Evolutionary conservation across 2,888 invertebrate genomes (phyloP), one percentile per base, ranked within the genome.

Genomic region (Perizoma flavofasciatum): DNA sequence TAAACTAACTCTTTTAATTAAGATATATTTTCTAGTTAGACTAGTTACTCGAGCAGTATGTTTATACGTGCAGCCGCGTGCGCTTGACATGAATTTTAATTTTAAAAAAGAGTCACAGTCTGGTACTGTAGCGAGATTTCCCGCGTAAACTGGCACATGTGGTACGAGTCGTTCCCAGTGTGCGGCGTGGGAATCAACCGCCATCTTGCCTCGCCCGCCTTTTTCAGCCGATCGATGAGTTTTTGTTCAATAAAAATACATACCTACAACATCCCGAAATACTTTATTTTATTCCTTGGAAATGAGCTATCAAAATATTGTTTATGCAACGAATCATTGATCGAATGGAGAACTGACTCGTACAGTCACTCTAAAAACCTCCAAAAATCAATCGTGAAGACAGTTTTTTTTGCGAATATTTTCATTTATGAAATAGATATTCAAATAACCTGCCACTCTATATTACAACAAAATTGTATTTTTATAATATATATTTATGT

Each of bases 141-240:
- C 84, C 86, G 86, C 85, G 82, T 78, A 77, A 79, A 75, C 74
- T 65, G 68, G 78, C 85, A 88, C 89, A 89, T 88, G 86, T 88
- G 88, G 75, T 70, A 69, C 64, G 70, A 59, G 67, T 69, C 70
- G 85, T 85, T 88, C 89, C 82, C 89, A 88, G 72, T 79, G 79
- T 79, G 81, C 81, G 67, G 83, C 89, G 89, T 90, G 90, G 89
- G 89, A 90, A 89, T 78, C 75, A 57, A 62, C 65, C 80, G 80
- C 79, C 82, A 81, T 82, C 81, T 82, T 82, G 82, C 73, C 71
- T 44, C 49, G 46, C 40, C 52, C 37, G 35, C 41, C 41, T 41
- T 53, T 53, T 53, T 53, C 59, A 59, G 57, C 10, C 39, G 7
- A 22, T 49, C 51, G 37, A 46, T 10, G n/a, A 48, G 49, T 59